Evolutionary conservation across 1,140 invertebrate genomes (phyloP).

Genomic region (Drosophila obscura): DNA sequence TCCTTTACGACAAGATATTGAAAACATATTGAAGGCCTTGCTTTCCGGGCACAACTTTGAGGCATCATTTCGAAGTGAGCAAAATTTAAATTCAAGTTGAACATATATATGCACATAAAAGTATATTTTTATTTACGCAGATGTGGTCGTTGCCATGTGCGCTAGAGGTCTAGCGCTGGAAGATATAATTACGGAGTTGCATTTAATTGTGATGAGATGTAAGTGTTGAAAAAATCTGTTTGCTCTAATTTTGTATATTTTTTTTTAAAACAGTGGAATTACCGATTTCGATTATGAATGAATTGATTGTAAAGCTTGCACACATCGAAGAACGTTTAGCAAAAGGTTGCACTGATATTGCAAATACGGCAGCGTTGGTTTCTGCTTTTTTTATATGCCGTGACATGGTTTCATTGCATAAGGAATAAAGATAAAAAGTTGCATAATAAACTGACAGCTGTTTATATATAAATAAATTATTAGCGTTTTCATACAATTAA

Average conservation of each 20-base stretch:
- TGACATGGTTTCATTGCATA: slow-evolving; percentile 40
- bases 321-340: slow-evolving; percentile 38
- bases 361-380: slow-evolving; percentile 33
- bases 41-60: slow-evolving; percentile 93
- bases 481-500: too few species aligned
- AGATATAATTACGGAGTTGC: slow-evolving; percentile 31
- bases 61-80: slow-evolving; percentile 91
- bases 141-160: slow-evolving; percentile 23
- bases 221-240: not conserved
- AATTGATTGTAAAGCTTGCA: slow-evolving; percentile 23
- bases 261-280: slow-evolving; percentile 19
- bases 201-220: slow-evolving; percentile 35
- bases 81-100: not conserved
- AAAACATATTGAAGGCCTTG: slow-evolving; percentile 94
- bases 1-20: slow-evolving; percentile 95
- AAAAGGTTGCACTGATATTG: slow-evolving; percentile 34
- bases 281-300: slow-evolving; percentile 32
- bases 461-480: too few species aligned
- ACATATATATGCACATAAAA: not conserved
- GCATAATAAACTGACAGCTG: too few species aligned
- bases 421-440: slow-evolving; percentile 4
- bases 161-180: slow-evolving; percentile 33
- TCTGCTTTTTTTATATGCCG: slow-evolving; percentile 29
- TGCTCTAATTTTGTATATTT: not conserved
- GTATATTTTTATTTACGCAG: not conserved